Base-by-base conservation (phyloP, 2,888 invertebrate species). In the Cistogaster globosa region DNA sequence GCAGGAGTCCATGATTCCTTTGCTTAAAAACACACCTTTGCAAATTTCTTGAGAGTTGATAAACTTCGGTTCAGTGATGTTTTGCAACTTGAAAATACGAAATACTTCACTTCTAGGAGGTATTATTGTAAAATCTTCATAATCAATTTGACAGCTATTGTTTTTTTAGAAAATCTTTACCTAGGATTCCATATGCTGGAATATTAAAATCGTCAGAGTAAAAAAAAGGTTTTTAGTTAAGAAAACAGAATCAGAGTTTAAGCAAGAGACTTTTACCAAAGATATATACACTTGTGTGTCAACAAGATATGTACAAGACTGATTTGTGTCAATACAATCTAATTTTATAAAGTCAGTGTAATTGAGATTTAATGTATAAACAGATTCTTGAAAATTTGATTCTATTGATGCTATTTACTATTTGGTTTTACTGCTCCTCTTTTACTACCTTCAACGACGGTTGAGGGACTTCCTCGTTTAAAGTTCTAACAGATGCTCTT, bases 391-490 rank as follows among this genome's bases (percentile, higher is more conserved):
- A 12, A 11, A 51, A 32, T n/a, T n/a, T 51, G 12, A 48, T 53
- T 62, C 38, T 38, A 38, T 38, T 38, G 38, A 7, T 38, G 6
- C 38, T 9, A 2, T 38, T 11, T 11, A 4, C 38, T 20, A 38
- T 38, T 53, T 55, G 38, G 14, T 45, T 57, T 4, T 14, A 20
- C 32, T 51, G 16, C 16, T 60, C 32, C 18, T 60, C 36, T 32
- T 48, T 48, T 60, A 72, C 60, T 6, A 1, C 6, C 36, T 32
- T 48, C 58, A 72, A 72, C 60, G 14, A 1, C 6, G 14, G 72
- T 60, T 60, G 72, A 72, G 72, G 48, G 48, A 11, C 72, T 48
- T 72, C 58, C 6, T 6, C 42, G 20, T 72, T 72, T 72, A 72
- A 72, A 72, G 48, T 6, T 60, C 60, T 72, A 4, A 60, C 14